Conservation (phyloP, 2,797 vertebrate genomes). For the Gobionotothen gibberifrons region DNA sequence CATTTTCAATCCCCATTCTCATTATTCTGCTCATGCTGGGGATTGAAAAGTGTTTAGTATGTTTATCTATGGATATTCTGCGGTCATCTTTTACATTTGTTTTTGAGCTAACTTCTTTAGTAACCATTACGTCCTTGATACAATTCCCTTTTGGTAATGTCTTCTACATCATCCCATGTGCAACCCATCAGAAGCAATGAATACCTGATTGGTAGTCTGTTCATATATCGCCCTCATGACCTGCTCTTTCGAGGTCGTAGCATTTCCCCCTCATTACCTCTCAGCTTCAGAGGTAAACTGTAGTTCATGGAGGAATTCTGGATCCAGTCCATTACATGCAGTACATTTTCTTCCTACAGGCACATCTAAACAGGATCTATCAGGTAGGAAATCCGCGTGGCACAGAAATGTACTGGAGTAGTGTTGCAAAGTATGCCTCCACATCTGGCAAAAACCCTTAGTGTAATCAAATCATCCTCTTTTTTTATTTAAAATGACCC, state of each 20-base stretch:
- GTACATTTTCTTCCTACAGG: constrained; percentile 87
- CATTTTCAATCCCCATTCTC: constrained; percentile 67
- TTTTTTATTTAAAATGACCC: constrained; percentile 64
- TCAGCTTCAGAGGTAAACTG: constrained; percentile 55
- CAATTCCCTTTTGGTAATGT: constrained; percentile 42
- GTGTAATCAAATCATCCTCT: constrained; percentile 70
- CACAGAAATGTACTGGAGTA: constrained; percentile 79
- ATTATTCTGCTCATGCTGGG: constrained; percentile 51
- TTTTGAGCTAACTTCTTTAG: constrained; percentile 45
- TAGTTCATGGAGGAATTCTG: constrained; percentile 66
- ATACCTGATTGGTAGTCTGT: constrained; percentile 61
- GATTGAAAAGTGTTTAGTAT: constrained; percentile 58
- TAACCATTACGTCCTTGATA: constrained; percentile 61
- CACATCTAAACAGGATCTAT: constrained; percentile 89
- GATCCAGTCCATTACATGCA: constrained; percentile 80
- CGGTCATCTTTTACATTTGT: constrained; percentile 45
- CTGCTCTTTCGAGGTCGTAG: constrained; percentile 46
- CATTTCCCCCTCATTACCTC: no score
- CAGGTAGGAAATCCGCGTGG: constrained; percentile 87
- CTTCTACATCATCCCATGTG: constrained; percentile 38
- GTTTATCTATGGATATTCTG: constrained; percentile 26
- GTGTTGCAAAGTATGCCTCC: constrained; percentile 67
- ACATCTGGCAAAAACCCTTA: constrained; percentile 62
- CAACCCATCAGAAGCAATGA: constrained; percentile 66
- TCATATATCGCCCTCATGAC: constrained; percentile 54